Conservation (phyloP, 2,797 vertebrate genomes). For the Oryzias sinensis region DNA sequence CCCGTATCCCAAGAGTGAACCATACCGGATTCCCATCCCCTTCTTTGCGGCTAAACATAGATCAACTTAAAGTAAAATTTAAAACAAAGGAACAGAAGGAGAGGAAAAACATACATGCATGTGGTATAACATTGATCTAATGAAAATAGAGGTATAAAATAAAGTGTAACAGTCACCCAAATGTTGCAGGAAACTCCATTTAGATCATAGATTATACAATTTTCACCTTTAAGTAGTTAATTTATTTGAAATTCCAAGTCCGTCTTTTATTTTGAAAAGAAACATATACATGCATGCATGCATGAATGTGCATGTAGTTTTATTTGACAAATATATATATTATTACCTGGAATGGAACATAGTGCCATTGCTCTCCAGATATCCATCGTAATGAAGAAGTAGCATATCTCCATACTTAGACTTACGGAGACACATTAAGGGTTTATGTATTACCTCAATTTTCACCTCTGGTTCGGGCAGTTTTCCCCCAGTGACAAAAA, state of each 20-base stretch:
- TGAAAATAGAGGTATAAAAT: neutral
- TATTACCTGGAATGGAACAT: slow-evolving; percentile 93
- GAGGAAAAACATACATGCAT: neutral
- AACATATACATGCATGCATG: neutral
- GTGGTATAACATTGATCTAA: neutral
- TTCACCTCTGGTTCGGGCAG: slow-evolving; percentile 92
- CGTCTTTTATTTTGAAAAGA: neutral
- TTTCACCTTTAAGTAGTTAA: too few species aligned
- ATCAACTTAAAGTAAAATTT: slow-evolving; percentile 35
- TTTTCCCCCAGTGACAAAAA: slow-evolving; percentile 77
- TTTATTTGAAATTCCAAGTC: too few species aligned
- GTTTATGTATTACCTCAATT: slow-evolving; percentile 88
- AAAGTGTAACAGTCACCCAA: neutral
- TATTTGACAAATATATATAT: neutral
- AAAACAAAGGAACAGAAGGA: neutral
- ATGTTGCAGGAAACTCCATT: neutral
- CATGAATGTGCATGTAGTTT: neutral
- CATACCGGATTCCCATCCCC: slow-evolving; percentile 91
- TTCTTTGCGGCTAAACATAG: slow-evolving; percentile 79
- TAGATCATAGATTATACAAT: too few species aligned
- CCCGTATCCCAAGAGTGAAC: slow-evolving; percentile 92
- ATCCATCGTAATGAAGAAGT: slow-evolving; percentile 91
- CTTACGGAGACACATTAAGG: slow-evolving; percentile 87
- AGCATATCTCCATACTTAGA: slow-evolving; percentile 91
- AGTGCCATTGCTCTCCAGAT: slow-evolving; percentile 88